These are phyloP conservation scores for Drosophila auraria DNA, from an alignment of 1,140 invertebrate species.

Conservation along the genomic window DNA sequence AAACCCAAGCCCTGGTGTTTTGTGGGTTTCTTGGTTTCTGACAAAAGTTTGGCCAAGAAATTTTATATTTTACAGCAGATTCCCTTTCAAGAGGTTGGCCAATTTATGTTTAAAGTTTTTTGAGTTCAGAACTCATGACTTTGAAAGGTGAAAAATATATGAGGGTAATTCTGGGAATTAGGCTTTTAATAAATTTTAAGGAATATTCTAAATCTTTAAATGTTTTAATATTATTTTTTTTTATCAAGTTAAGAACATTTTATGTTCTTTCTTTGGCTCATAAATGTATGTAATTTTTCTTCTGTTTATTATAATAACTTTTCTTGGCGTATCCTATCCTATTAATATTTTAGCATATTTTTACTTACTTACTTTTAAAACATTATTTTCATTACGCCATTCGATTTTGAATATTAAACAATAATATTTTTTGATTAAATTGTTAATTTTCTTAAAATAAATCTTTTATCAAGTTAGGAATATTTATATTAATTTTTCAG, in stretches of 20 bases:
- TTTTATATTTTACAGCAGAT: slow-evolving; percentile 26
- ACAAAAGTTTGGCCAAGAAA: slow-evolving; percentile 36
- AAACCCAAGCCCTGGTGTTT: not conserved
- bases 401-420: not conserved
- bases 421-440: not conserved
- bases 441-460: not conserved
- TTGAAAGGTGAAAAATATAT: not conserved
- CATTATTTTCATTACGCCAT: too few species aligned
- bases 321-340: too few species aligned
- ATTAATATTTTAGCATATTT: too few species aligned
- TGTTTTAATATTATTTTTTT: not conserved
- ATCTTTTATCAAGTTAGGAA: too few species aligned
- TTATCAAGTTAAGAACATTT: too few species aligned
- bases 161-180: not conserved
- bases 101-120: slow-evolving; percentile 6
- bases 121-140: not conserved
- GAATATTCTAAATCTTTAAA: not conserved
- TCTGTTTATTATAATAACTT: too few species aligned
- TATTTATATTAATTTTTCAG: too few species aligned
- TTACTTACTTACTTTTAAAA: too few species aligned
- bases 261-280: too few species aligned
- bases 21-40: slow-evolving; percentile 18
- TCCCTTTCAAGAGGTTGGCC: slow-evolving; percentile 7
- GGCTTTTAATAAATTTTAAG: not conserved
- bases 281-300: too few species aligned